Percentiles rank a stretch among this genome's conserved stretches.
phyloP scores from a whole-genome alignment of 2,113 vertebrate genomes.

The Hippocampus barbouri region DNA sequence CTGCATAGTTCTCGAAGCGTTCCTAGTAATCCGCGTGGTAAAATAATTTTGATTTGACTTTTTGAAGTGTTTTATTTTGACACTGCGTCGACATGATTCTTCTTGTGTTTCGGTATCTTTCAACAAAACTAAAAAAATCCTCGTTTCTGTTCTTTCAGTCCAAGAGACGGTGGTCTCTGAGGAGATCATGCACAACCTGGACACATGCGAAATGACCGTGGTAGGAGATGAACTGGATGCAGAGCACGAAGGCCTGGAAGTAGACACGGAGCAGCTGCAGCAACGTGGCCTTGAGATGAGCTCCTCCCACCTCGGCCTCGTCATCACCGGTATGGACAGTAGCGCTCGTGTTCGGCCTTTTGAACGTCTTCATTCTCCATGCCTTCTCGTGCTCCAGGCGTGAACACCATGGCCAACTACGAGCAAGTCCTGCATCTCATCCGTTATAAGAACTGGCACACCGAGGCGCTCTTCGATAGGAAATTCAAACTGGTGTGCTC shows the following conservation, averaged over 20 bases:
- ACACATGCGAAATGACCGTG: conserved; percentile 87
- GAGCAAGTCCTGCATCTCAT: conserved; percentile 89
- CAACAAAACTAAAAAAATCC: too few relatives aligned
- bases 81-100: not conserved
- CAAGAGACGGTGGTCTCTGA: conserved; percentile 97
- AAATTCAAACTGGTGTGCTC: conserved; percentile 95
- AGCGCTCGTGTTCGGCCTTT: not conserved
- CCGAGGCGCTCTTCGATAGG: conserved; percentile 85
- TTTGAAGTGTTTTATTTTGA: not conserved
- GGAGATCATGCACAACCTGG: conserved; percentile 97
- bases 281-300: conserved; percentile 88
- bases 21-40: too few relatives aligned
- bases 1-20: too few relatives aligned
- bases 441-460: conserved; percentile 91
- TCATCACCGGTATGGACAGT: conserved; percentile 80
- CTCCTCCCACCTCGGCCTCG: conserved; percentile 82
- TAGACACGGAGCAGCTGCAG: conserved; percentile 82
- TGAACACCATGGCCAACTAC: conserved; percentile 93
- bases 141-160: conserved; percentile 68
- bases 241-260: conserved; percentile 89
- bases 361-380: not conserved
- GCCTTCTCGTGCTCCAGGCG: conserved; percentile 67
- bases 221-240: conserved; percentile 87
- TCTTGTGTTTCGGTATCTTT: not conserved
- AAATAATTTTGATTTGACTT: too few relatives aligned